Conservation (phyloP, 2,888 invertebrate genomes). For the Villa cingulata region DNA sequence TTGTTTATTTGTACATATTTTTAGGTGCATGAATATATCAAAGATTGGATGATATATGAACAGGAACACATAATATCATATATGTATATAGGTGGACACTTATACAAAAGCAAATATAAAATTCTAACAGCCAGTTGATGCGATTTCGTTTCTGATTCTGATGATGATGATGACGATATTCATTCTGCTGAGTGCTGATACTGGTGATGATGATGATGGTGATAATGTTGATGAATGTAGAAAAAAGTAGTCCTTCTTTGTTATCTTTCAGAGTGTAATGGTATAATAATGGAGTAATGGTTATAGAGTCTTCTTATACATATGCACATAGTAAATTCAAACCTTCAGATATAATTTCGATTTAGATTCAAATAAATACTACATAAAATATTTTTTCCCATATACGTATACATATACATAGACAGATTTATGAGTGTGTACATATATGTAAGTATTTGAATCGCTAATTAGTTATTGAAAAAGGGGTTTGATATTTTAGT, state of each 20-base stretch:
- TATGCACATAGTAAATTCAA: too few relatives aligned
- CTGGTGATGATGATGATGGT: neutral
- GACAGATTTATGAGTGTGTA: neutral
- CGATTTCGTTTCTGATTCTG: too few relatives aligned
- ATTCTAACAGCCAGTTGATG: too few relatives aligned
- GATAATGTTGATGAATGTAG: neutral
- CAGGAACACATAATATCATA: neutral
- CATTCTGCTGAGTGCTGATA: neutral
- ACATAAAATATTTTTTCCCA: too few relatives aligned
- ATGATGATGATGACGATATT: too few relatives aligned
- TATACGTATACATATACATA: neutral
- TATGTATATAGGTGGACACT: too few relatives aligned
- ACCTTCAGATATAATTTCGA: too few relatives aligned
- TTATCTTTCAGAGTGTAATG: too few relatives aligned
- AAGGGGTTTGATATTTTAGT: constrained; percentile 7
- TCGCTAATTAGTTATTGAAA: constrained; percentile 11
- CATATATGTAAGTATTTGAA: constrained; percentile 1
- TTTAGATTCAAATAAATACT: too few relatives aligned
- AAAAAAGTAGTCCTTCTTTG: neutral
- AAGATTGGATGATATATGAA: too few relatives aligned
- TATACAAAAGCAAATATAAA: too few relatives aligned
- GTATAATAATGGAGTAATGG: neutral
- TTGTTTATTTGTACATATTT: neutral
- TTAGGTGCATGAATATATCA: too few relatives aligned
- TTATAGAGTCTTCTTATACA: neutral